phyloP scores from a whole-genome alignment of 2,888 invertebrate species.

The Ophioninae sp. region DNA sequence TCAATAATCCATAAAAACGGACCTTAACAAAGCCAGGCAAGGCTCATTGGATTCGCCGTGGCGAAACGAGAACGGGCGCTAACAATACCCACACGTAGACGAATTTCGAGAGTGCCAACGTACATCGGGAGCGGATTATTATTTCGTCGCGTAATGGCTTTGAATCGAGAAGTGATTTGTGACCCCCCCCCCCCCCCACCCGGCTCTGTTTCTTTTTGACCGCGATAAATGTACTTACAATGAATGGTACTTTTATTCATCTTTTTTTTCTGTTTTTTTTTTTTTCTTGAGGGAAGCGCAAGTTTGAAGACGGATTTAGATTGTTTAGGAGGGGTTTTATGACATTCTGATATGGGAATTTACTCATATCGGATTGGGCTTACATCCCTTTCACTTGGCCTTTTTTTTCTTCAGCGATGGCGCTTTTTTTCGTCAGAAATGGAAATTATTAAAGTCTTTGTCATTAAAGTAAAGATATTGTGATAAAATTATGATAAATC shows the following conservation, averaged over 20 bases:
- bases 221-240: constrained; percentile 12
- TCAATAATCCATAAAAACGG: constrained; percentile 76
- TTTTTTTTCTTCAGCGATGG: neutral
- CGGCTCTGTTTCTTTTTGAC: neutral
- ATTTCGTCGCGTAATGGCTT: constrained; percentile 59
- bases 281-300: constrained; percentile 28
- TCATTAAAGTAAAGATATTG: no score
- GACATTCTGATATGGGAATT: neutral
- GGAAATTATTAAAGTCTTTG: no score
- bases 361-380: neutral
- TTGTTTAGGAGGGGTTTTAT: constrained; percentile 33
- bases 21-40: constrained; percentile 55
- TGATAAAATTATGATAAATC: no score
- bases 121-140: constrained; percentile 54
- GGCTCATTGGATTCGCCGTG: constrained; percentile 55
- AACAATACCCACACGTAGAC: constrained; percentile 6
- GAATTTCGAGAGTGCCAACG: constrained; percentile 29
- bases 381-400: neutral
- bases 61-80: constrained; percentile 60
- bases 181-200: constrained; percentile 15
- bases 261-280: constrained; percentile 36
- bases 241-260: neutral
- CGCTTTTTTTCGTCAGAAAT: neutral
- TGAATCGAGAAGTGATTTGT: constrained; percentile 62
- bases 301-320: constrained; percentile 54